Evolutionary conservation across 2,113 vertebrate species (phyloP), one percentile per base, ranked within the genome.

Genomic region (Sylvilagus bachmani): DNA sequence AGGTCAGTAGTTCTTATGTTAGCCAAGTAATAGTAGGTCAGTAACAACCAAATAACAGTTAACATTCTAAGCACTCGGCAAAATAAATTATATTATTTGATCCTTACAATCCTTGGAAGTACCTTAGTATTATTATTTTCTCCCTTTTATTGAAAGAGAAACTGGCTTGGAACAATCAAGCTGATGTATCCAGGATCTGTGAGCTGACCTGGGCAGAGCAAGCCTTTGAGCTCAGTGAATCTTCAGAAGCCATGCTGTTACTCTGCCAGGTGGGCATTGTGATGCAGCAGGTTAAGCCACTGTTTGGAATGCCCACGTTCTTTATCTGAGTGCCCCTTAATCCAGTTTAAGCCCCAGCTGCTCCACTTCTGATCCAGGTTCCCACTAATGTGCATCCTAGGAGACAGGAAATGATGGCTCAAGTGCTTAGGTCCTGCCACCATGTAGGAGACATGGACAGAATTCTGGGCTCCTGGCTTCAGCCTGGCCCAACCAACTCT

Each of bases 61-160:
- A 87, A 90, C 44, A 70, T 79, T 82, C 55, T 51, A 86, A 29
- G 5, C 24, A 36, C 11, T 73, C 2, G 91, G n/a, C 8, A 36
- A 71, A 69, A 90, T 27, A 29, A 93, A 4, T 74, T 31, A 51
- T 31, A 21, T 66, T 29, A 51, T 79, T 81, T 53, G 53, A 62
- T 82, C 25, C 16, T 81, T 3, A 87, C 24, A 69, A 11, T 69
- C 51, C 49, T 84, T 0, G 49, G 55, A 49, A 44, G 31, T 33
- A 64, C 4, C 19, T 75, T 82, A 31, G 22, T 71, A n/a, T 38
- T 93, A 62, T 55, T 83, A 75, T 84, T 93, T 93, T 85, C 3
- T 69, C 21, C 33, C 36, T 86, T 78, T 73, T 49, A 73, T 38
- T 87, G 31, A 70, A 66, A 81, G 29, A 38, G 51, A 83, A 70